Evolutionary conservation across 2,113 vertebrate genomes (phyloP).

Genomic region (Nothocercus julius): DNA sequence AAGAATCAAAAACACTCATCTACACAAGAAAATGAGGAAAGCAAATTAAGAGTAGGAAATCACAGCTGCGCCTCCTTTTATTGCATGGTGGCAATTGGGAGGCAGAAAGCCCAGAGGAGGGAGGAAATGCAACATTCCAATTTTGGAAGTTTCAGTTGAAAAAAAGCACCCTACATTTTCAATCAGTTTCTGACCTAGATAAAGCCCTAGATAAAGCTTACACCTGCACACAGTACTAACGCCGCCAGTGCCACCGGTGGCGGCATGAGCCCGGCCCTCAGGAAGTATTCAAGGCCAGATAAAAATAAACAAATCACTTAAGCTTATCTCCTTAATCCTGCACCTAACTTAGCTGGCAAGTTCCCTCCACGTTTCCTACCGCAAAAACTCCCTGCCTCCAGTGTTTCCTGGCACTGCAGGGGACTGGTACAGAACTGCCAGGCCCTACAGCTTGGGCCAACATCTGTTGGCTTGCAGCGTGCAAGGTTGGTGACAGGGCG

Average conservation of each 20-base stretch:
- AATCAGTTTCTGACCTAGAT: neutral
- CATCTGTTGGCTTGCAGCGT: too few species aligned
- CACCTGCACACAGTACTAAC: neutral
- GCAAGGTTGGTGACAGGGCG: too few species aligned
- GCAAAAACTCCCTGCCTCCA: neutral
- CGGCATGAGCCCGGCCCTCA: neutral
- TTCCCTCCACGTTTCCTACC: neutral
- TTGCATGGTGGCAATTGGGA: neutral
- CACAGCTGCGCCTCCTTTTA: fast-evolving
- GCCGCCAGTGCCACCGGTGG: neutral
- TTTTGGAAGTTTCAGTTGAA: neutral
- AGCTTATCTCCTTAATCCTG: constrained; percentile 37
- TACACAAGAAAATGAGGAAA: neutral
- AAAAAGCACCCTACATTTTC: neutral
- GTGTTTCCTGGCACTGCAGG: neutral
- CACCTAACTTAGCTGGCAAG: neutral
- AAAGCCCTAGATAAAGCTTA: neutral
- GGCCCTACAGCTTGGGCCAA: neutral
- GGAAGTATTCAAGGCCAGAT: neutral
- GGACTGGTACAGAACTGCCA: neutral
- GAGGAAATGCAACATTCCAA: neutral
- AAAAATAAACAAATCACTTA: constrained; percentile 57
- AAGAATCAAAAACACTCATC: neutral
- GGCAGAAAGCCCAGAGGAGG: neutral
- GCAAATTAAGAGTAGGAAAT: fast-evolving